These are phyloP conservation scores for Bhutanitis thaidina DNA, from an alignment of 2,888 invertebrate genomes.

Conservation along the genomic window DNA sequence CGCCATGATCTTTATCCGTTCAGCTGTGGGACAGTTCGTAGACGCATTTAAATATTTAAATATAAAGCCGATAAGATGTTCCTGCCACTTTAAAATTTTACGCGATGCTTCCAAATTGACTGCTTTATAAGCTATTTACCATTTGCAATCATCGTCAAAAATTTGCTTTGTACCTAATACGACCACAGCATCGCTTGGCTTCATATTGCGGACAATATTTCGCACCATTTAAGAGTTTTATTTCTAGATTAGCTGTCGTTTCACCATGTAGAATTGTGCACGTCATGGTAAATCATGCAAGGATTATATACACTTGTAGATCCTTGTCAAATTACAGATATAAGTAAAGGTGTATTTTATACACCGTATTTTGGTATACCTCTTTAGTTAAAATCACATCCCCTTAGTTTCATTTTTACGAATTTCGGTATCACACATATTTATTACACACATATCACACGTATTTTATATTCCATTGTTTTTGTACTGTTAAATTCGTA, in stretches of 20 bases:
- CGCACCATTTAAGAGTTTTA: constrained; percentile 2
- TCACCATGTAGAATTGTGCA: background rate
- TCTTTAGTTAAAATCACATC: too few species aligned
- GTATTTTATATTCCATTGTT: too few species aligned
- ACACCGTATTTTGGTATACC: too few species aligned
- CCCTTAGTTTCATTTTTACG: too few species aligned
- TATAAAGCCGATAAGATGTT: constrained; percentile 23
- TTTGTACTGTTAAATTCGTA: too few species aligned
- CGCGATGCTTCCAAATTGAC: constrained; percentile 30
- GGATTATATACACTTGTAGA: background rate
- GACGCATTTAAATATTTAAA: too few species aligned
- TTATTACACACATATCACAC: too few species aligned
- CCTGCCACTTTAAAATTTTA: constrained; percentile 39
- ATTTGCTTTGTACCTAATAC: constrained; percentile 26
- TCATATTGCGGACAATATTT: constrained; percentile 23
- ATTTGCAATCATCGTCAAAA: constrained; percentile 24
- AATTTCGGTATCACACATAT: too few species aligned
- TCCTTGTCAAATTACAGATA: background rate
- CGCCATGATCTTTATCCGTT: too few species aligned
- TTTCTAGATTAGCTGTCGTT: background rate
- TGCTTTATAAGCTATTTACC: constrained; percentile 39
- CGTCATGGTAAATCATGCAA: background rate
- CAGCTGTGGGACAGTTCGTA: too few species aligned
- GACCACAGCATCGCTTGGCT: constrained; percentile 60
- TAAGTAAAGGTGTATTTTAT: background rate